Percentiles rank a stretch among this genome's conserved stretches.
Conservation (phyloP, 23 tunicate species). For the Diplosoma virens region DNA sequence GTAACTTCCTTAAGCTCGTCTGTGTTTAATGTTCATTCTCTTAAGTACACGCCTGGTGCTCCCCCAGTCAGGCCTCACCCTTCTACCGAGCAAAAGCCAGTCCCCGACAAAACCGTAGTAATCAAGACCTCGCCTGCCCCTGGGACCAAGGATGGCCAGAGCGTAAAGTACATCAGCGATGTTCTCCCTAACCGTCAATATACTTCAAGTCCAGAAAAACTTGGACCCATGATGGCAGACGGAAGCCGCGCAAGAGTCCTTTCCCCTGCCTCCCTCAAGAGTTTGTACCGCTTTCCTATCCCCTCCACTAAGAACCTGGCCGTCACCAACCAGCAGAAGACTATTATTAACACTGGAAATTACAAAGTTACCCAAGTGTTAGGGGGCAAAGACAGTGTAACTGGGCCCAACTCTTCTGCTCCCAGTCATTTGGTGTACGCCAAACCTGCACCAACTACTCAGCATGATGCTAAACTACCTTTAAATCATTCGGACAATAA, state of each 20-base stretch:
- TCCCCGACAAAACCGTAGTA: conserved; percentile 12
- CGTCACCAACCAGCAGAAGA: not conserved
- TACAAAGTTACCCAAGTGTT: conserved; percentile 43
- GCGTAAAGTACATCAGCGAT: conserved; percentile 50
- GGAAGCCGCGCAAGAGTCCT: conserved; percentile 60
- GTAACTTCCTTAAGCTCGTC: not conserved
- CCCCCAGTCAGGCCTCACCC: not conserved
- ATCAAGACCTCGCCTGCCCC: conserved; percentile 19
- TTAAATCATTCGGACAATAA: not conserved
- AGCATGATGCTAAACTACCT: not conserved
- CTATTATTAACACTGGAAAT: conserved; percentile 50
- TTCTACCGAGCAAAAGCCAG: not conserved
- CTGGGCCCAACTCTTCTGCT: not conserved
- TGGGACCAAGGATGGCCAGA: not conserved
- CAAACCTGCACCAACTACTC: conserved; percentile 8
- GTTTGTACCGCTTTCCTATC: conserved; percentile 40
- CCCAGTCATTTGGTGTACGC: conserved; percentile 30
- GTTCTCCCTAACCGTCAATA: not conserved
- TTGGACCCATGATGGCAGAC: conserved; percentile 70
- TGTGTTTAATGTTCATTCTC: conserved; percentile 43
- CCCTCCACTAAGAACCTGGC: conserved; percentile 7
- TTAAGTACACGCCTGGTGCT: conserved; percentile 42
- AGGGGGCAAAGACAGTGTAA: not conserved
- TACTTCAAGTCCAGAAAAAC: not conserved
- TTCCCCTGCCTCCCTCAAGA: conserved; percentile 9